A percentile compares a stretch with the other conserved stretches of the same genome.
Conservation (phyloP, 64 coral and sea anemone species). For the Dendronephthya gigantea region DNA sequence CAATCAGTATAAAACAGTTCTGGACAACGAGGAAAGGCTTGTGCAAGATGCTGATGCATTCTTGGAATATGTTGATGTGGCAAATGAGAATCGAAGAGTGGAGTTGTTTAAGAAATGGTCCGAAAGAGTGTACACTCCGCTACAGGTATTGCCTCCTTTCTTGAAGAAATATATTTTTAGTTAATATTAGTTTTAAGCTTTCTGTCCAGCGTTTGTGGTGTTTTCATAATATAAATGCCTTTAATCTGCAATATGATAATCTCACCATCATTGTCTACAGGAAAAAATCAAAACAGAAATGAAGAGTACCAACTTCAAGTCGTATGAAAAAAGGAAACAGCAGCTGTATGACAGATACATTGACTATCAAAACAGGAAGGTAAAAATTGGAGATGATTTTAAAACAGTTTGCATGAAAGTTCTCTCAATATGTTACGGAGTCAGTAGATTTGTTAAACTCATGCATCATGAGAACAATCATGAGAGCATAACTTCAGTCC, state of each 20-base stretch:
- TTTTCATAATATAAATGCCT: too few relatives aligned
- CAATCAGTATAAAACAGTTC: conserved; percentile 81
- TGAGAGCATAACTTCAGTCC: too few relatives aligned
- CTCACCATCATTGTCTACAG: conserved; percentile 31
- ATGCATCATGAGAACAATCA: too few relatives aligned
- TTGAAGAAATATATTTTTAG: neutral
- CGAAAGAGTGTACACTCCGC: conserved; percentile 68
- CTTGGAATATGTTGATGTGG: conserved; percentile 53
- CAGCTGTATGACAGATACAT: conserved; percentile 69
- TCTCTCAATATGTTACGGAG: neutral
- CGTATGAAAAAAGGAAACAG: conserved; percentile 74
- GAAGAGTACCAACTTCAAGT: conserved; percentile 70
- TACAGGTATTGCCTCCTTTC: conserved; percentile 33
- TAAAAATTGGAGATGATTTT: neutral
- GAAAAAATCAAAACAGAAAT: conserved; percentile 84
- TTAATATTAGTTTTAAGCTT: too few relatives aligned
- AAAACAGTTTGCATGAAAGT: neutral
- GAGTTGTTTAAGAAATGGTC: conserved; percentile 94
- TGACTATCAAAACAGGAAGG: conserved; percentile 86
- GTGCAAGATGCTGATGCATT: conserved; percentile 63
- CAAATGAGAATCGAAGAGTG: conserved; percentile 69
- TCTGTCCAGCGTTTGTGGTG: too few relatives aligned
- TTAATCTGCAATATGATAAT: too few relatives aligned
- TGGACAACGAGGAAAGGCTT: conserved; percentile 88
- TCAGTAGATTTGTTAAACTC: too few relatives aligned